Evolutionary conservation across 1,140 invertebrate species (phyloP).

Genomic region (Lutraria rhynchaena): DNA sequence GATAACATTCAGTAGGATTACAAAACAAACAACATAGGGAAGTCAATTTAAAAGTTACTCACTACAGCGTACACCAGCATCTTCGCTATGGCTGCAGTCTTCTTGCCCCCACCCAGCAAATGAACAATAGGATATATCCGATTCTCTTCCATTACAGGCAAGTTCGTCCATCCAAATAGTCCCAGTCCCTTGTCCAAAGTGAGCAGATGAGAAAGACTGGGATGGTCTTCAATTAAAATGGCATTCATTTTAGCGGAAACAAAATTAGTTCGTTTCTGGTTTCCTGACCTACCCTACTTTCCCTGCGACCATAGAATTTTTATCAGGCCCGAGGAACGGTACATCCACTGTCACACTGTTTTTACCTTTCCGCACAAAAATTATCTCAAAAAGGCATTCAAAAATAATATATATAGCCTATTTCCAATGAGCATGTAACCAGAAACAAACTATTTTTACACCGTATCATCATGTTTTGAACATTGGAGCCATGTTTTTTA

Average conservation of each 20-base stretch:
- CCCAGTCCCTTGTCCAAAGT: conserved; percentile 49
- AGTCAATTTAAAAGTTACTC: background rate
- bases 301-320: background rate
- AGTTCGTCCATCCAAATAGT: conserved; percentile 27
- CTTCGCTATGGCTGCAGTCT: conserved; percentile 32
- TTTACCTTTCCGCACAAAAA: no score
- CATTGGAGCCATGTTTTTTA: no score
- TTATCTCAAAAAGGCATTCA: background rate
- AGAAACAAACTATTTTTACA: background rate
- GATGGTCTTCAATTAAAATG: background rate
- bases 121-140: conserved; percentile 8
- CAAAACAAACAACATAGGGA: no score
- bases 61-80: conserved; percentile 44
- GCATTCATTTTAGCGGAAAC: background rate
- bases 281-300: no score
- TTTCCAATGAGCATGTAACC: background rate
- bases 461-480: background rate
- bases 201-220: background rate
- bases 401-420: background rate
- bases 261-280: no score
- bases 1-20: background rate
- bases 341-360: no score
- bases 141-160: conserved; percentile 20
- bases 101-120: conserved; percentile 5
- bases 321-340: no score